A percentile compares a stretch with the other conserved stretches of the same genome.
phyloP scores from a whole-genome alignment of 2,797 vertebrate genomes.

The Megalops cyprinoides region DNA sequence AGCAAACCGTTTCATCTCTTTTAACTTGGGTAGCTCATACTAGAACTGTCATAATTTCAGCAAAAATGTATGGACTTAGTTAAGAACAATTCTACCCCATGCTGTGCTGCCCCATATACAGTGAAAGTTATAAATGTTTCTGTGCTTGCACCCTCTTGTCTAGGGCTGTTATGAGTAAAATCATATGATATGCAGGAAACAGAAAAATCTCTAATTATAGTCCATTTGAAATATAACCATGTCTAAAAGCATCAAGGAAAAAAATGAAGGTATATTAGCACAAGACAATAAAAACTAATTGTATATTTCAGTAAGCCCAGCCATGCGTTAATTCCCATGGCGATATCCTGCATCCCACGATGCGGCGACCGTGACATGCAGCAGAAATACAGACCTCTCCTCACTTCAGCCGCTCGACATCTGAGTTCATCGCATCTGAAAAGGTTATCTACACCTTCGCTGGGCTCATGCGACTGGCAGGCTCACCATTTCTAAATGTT shows the following conservation, averaged over 20 bases:
- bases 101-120: background rate
- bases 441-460: conserved; percentile 80
- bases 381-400: background rate
- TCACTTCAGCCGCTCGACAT: background rate
- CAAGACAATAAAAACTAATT: background rate
- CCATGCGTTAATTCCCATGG: conserved; percentile 41
- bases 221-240: background rate
- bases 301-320: conserved; percentile 48
- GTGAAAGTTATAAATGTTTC: background rate
- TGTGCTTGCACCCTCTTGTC: background rate
- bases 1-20: too few relatives aligned
- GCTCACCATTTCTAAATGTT: conserved; percentile 78
- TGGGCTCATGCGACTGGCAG: conserved; percentile 72
- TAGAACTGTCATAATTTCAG: conserved; percentile 5
- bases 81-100: background rate
- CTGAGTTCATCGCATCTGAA: conserved; percentile 58
- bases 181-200: background rate
- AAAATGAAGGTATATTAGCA: background rate
- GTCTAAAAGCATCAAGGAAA: background rate
- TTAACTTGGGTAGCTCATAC: too few relatives aligned
- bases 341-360: conserved; percentile 29
- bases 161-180: background rate
- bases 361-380: background rate
- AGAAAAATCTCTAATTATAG: background rate
- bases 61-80: background rate